phyloP scores from a whole-genome alignment of 1,140 invertebrate species.

The Capitella teleta region DNA sequence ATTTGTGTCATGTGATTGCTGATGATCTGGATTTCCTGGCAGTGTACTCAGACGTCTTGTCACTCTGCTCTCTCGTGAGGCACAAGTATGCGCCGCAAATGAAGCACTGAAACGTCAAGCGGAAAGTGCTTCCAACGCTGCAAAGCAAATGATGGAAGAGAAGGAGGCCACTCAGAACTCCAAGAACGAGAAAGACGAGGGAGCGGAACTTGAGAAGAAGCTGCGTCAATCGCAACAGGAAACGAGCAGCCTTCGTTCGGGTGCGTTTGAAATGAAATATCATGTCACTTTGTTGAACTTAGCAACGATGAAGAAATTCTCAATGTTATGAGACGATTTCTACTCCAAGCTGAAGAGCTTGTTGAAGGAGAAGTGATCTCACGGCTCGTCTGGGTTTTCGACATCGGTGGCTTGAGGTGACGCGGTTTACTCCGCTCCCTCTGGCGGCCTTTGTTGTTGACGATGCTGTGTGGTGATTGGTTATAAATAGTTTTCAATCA shows the following conservation, averaged over 20 bases:
- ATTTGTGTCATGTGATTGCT: neutral
- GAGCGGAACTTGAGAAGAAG: no score
- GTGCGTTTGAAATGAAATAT: no score
- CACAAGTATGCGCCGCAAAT: conserved; percentile 65
- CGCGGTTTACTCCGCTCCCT: neutral
- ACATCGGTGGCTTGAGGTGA: neutral
- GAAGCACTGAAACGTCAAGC: conserved; percentile 85
- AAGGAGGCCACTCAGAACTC: conserved; percentile 6
- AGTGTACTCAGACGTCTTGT: conserved; percentile 74
- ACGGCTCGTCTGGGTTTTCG: neutral
- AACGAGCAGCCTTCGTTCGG: no score
- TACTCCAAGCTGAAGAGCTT: neutral
- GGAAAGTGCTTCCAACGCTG: conserved; percentile 71
- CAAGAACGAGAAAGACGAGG: no score
- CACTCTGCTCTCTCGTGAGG: conserved; percentile 68
- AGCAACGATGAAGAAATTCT: neutral
- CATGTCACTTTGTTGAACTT: no score
- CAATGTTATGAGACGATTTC: neutral
- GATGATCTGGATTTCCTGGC: conserved; percentile 15
- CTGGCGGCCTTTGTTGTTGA: neutral
- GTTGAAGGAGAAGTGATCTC: neutral
- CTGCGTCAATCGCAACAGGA: no score
- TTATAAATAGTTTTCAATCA: neutral
- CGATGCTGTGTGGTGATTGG: neutral
- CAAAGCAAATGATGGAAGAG: conserved; percentile 51